These are phyloP conservation scores for Morelia viridis DNA, from an alignment of 2,797 vertebrate species.

Conservation along the genomic window DNA sequence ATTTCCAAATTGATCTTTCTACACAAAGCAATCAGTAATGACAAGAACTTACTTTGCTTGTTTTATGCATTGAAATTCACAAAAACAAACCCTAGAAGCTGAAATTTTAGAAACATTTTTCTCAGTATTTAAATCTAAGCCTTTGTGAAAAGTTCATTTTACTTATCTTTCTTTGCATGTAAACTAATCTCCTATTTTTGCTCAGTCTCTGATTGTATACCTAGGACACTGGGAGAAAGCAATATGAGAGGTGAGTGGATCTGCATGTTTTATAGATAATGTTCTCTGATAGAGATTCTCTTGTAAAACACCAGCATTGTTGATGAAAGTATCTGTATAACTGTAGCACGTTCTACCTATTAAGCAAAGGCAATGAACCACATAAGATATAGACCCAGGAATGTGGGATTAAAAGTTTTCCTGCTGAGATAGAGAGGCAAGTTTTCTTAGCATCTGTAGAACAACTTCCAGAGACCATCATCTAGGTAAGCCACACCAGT, in stretches of 20 bases:
- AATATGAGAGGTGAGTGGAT: constrained; percentile 66
- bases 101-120: neutral
- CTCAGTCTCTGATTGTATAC: constrained; percentile 73
- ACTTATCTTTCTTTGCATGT: constrained; percentile 12
- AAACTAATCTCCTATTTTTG: constrained; percentile 49
- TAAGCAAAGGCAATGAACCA: neutral
- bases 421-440: neutral
- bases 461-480: neutral
- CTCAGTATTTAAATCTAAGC: neutral
- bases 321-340: neutral
- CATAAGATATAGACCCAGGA: neutral
- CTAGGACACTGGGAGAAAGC: constrained; percentile 71
- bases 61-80: neutral
- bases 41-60: neutral
- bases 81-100: neutral
- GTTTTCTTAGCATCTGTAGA: neutral
- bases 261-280: neutral
- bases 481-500: neutral
- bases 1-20: neutral
- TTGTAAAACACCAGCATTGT: neutral
- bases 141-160: constrained; percentile 17
- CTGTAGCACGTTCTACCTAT: neutral
- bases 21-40: neutral
- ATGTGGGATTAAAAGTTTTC: neutral
- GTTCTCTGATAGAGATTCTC: neutral